phyloP scores from a whole-genome alignment of 1,140 invertebrate species.

The Diachasma alloeum region DNA sequence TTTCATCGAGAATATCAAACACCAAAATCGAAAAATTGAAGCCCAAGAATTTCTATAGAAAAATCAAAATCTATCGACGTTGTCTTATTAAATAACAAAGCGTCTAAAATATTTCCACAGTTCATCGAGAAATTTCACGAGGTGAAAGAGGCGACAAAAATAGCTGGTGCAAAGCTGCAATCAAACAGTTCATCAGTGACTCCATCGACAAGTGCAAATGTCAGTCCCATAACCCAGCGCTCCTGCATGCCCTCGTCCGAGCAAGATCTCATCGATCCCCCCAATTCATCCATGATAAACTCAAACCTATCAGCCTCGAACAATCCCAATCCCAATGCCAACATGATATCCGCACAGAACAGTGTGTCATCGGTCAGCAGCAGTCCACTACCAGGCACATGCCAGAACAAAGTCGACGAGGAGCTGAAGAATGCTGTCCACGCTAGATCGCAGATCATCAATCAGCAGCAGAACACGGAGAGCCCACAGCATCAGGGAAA shows the following conservation, averaged over 20 bases:
- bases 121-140: constrained; percentile 99
- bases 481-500: constrained; percentile 63
- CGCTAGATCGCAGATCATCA: constrained; percentile 54
- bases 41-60: too few species aligned
- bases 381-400: constrained; percentile 57
- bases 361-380: constrained; percentile 63
- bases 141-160: constrained; percentile 92
- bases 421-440: constrained; percentile 61
- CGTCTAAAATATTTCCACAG: constrained; percentile 63
- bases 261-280: constrained; percentile 65
- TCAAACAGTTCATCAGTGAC: constrained; percentile 81
- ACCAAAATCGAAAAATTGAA: too few species aligned
- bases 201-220: constrained; percentile 84
- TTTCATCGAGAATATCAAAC: too few species aligned
- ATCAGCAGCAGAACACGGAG: constrained; percentile 60
- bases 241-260: constrained; percentile 65
- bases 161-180: constrained; percentile 72
- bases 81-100: too few species aligned
- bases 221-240: constrained; percentile 80
- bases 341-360: constrained; percentile 61
- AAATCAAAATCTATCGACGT: too few species aligned
- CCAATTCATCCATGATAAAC: constrained; percentile 64
- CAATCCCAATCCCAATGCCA: constrained; percentile 60
- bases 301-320: constrained; percentile 61
- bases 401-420: constrained; percentile 58